Base-by-base conservation (phyloP, 2,113 vertebrate genomes). In the Naja naja region DNA sequence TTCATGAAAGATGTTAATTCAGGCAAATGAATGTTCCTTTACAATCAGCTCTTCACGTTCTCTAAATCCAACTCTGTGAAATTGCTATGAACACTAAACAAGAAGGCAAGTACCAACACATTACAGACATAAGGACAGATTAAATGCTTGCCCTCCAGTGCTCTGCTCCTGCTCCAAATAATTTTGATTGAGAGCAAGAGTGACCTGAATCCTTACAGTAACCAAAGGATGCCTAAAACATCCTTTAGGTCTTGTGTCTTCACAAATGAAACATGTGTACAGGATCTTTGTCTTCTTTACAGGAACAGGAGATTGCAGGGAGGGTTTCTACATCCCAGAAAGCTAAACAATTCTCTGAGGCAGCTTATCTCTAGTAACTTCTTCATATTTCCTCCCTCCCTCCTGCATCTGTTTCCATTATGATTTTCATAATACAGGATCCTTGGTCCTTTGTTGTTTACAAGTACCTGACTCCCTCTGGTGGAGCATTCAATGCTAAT, bases 391-490 rank as follows among this genome's bases (percentile, higher is more conserved):
- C 5, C 53, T 87, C 39, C 10, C 34, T 89, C 87, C 64, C 30
- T 53, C 49, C 18, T 39, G n/a, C 74, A 43, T 25, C 18, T n/a
- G 30, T 34, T 81, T n/a, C 34, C 55, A 47, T 20, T n/a, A 9
- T 39, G 2, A 39, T 81, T 53, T 53, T 74, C 47, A 81, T 74
- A 53, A 10, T 47, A 45, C 25, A 39, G 89, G 58, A 85, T 49
- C 27, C 14, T 16, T 89, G 54, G 27, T 14, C 81, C 27, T 22
- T 69, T 55, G 16, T 64, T 89, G 90, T 85, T 49, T 18, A 49
- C 87, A 92, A 49, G 22, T 47, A 11, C 39, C 1, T 55, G 39
- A 90, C 93, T 94, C 93, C 89, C 91, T 85, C 93, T 93, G 91
- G 64, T 91, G 91, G 89, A 27, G 20, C 47, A 9, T 54, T 91